Percentiles rank a stretch among this genome's conserved stretches.
Conservation (phyloP, 2,797 vertebrate species). For the Trematomus bernacchii region DNA sequence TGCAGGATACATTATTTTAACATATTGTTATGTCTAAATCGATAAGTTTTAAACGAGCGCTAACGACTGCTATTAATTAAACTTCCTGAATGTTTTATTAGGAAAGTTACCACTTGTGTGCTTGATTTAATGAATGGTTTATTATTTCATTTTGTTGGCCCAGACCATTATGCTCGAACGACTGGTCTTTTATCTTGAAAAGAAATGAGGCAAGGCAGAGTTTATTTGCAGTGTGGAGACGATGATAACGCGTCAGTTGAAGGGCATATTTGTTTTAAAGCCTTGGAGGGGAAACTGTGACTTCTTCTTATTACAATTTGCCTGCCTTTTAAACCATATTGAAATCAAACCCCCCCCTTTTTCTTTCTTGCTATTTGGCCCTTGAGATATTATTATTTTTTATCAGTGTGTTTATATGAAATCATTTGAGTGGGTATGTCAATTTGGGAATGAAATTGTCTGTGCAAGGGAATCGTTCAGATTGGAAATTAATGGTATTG, state of each 20-base stretch:
- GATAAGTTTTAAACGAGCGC: slow-evolving; percentile 84
- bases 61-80: slow-evolving; percentile 87
- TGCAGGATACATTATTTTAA: slow-evolving; percentile 86
- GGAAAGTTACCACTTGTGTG: slow-evolving; percentile 80
- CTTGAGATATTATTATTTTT: slow-evolving; percentile 79
- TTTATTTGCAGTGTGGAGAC: slow-evolving; percentile 77
- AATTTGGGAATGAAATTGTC: slow-evolving; percentile 82
- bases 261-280: slow-evolving; percentile 82
- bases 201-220: slow-evolving; percentile 73
- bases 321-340: slow-evolving; percentile 63
- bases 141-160: slow-evolving; percentile 80
- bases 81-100: slow-evolving; percentile 83
- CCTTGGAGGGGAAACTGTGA: slow-evolving; percentile 60
- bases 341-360: slow-evolving; percentile 47
- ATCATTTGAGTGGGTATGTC: slow-evolving; percentile 79
- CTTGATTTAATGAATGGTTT: slow-evolving; percentile 85
- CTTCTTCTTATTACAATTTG: slow-evolving; percentile 67
- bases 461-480: slow-evolving; percentile 76
- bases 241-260: slow-evolving; percentile 71
- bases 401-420: slow-evolving; percentile 82
- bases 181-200: slow-evolving; percentile 85
- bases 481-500: slow-evolving; percentile 83
- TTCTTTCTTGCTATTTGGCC: slow-evolving; percentile 64
- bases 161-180: slow-evolving; percentile 77
- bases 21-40: slow-evolving; percentile 87